Percentiles rank a stretch among this genome's conserved stretches.
These are phyloP conservation scores for Eupithecia pulchellata DNA, from an alignment of 2,888 invertebrate species.

Conservation along the genomic window DNA sequence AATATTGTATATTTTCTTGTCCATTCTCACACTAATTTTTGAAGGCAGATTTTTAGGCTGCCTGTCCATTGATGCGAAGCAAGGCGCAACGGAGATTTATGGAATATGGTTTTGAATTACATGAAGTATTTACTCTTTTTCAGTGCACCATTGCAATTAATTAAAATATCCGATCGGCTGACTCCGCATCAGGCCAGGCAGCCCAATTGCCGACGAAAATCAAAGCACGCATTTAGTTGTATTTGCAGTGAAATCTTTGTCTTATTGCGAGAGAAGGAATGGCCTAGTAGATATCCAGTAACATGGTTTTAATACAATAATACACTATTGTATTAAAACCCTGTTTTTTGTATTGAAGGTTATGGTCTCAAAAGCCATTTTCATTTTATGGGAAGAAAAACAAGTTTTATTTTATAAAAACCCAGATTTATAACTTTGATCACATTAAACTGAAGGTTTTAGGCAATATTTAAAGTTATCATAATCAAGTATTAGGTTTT, in stretches of 20 bases:
- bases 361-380: neutral
- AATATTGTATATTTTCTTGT: neutral
- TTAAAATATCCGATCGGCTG: neutral
- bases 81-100: neutral
- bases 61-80: too few relatives aligned
- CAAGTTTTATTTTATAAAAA: neutral
- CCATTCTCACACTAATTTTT: neutral
- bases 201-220: neutral
- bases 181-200: neutral
- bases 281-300: neutral
- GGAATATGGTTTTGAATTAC: neutral
- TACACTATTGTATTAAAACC: too few relatives aligned
- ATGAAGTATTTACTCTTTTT: too few relatives aligned
- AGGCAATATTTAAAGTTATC: neutral
- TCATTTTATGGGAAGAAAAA: neutral
- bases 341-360: too few relatives aligned
- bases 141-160: too few relatives aligned
- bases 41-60: neutral
- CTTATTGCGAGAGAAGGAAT: neutral
- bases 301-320: neutral
- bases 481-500: too few relatives aligned
- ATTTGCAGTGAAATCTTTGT: neutral
- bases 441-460: neutral
- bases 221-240: neutral
- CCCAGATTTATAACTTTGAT: neutral